phyloP scores from a whole-genome alignment of 2,113 vertebrate genomes.

The Chlamydotis undulata region DNA sequence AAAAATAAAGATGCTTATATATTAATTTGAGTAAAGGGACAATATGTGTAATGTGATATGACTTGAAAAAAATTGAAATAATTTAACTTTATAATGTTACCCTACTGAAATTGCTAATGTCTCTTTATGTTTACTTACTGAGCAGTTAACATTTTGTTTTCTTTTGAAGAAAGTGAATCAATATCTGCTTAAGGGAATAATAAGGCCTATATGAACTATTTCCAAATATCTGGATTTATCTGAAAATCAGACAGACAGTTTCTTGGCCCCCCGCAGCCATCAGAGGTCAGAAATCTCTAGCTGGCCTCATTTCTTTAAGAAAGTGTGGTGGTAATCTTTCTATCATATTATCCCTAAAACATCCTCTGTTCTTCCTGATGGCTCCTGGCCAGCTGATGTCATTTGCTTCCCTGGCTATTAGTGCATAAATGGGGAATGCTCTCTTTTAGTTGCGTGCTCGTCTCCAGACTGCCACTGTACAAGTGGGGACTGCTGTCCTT shows the following conservation, averaged over 20 bases:
- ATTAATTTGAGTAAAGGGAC: background rate
- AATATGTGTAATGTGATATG: background rate
- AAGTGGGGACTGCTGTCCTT: background rate
- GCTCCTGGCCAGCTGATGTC: slow-evolving; percentile 37
- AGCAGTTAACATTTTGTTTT: background rate
- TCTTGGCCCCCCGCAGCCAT: background rate
- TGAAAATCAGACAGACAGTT: background rate
- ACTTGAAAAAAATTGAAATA: background rate
- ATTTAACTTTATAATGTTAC: background rate
- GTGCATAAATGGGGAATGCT: background rate
- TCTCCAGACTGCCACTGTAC: background rate
- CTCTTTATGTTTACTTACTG: background rate
- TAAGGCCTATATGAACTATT: background rate
- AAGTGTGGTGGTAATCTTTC: slow-evolving; percentile 61
- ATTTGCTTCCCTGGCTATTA: slow-evolving; percentile 7
- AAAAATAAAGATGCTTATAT: background rate
- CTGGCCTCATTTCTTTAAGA: slow-evolving; percentile 70
- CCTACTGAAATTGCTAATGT: background rate
- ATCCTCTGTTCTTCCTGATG: slow-evolving; percentile 4
- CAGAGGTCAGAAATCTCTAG: slow-evolving; percentile 36
- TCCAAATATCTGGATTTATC: background rate
- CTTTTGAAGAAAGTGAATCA: background rate
- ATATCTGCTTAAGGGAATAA: background rate
- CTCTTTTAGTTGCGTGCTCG: background rate
- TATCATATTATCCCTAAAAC: slow-evolving; percentile 58